These are phyloP conservation scores for Equus przewalskii DNA, from an alignment of 2,113 vertebrate species.

Conservation along the genomic window DNA sequence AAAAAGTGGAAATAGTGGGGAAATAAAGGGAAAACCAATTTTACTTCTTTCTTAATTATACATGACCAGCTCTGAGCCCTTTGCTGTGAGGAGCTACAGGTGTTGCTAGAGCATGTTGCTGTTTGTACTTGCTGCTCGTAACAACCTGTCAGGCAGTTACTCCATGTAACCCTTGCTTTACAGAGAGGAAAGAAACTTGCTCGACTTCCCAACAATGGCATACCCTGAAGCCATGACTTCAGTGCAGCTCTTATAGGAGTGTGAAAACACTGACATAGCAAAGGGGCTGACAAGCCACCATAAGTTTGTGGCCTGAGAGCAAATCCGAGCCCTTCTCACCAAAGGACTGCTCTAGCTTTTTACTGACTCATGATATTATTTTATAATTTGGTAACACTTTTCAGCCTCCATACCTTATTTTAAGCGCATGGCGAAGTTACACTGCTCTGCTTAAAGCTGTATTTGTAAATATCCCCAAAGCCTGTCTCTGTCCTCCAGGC, in stretches of 20 bases:
- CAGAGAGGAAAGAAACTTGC: background rate
- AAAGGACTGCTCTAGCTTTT: background rate
- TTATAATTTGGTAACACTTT: background rate
- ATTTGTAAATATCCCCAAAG: background rate
- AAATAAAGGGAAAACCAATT: background rate
- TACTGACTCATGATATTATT: background rate
- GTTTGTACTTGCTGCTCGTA: background rate
- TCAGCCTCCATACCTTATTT: background rate
- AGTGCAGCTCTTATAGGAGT: background rate
- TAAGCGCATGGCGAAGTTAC: accelerated
- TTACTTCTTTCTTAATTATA: background rate
- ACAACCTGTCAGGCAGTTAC: background rate
- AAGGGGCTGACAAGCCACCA: background rate
- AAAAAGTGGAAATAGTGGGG: background rate
- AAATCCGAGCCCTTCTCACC: background rate
- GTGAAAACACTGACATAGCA: background rate
- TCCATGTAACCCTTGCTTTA: background rate
- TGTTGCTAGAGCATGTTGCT: background rate
- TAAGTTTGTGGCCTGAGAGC: too few relatives aligned
- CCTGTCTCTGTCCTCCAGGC: background rate
- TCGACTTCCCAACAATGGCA: background rate
- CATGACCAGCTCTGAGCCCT: background rate
- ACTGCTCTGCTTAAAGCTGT: background rate
- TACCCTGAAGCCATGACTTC: background rate
- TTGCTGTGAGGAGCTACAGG: background rate